Percentiles rank a stretch among this genome's conserved stretches.
phyloP scores from a whole-genome alignment of 2,113 vertebrate species.

The Gobius niger region DNA sequence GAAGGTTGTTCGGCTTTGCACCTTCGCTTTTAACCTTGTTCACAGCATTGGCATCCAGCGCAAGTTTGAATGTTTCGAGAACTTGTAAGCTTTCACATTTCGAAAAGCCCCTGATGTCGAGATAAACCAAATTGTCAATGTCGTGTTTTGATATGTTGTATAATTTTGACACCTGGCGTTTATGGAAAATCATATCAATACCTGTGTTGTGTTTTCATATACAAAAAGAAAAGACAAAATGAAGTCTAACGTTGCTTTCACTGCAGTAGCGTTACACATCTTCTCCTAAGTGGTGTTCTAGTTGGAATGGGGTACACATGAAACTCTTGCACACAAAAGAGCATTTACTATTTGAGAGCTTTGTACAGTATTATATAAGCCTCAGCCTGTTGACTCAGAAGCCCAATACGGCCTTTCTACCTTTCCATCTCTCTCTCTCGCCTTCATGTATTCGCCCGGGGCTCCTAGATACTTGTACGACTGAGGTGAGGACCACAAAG shows the following conservation, averaged over 20 bases:
- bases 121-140: too few species aligned
- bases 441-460: conserved; percentile 12
- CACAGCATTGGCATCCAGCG: too few species aligned
- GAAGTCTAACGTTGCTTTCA: not conserved
- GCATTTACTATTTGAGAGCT: conserved; percentile 36
- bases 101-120: too few species aligned
- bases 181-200: too few species aligned
- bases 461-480: conserved; percentile 23
- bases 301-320: not conserved
- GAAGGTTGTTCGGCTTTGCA: too few species aligned
- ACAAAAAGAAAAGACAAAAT: too few species aligned
- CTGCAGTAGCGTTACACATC: not conserved
- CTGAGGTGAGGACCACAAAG: conserved; percentile 25
- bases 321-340: conserved; percentile 23
- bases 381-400: conserved; percentile 11
- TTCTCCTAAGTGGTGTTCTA: not conserved
- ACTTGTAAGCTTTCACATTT: too few species aligned
- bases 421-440: conserved; percentile 7
- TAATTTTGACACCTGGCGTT: too few species aligned
- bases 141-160: too few species aligned
- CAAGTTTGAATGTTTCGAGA: too few species aligned
- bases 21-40: too few species aligned
- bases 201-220: too few species aligned
- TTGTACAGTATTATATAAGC: conserved; percentile 8
- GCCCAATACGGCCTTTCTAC: conserved; percentile 13